phyloP scores from a whole-genome alignment of 2,113 vertebrate genomes.

The Capreolus pygargus region DNA sequence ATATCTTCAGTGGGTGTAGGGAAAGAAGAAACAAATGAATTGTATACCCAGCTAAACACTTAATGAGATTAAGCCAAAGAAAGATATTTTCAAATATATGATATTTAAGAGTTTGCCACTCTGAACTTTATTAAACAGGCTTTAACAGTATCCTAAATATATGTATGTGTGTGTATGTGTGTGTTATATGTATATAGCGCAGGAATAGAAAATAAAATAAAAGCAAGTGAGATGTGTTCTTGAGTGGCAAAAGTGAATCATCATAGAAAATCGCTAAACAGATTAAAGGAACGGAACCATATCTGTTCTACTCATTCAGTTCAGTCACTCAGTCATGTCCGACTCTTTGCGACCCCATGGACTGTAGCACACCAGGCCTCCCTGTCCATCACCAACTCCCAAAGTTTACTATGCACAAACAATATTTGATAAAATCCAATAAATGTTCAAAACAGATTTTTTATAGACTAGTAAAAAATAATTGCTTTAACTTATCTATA shows the following conservation, averaged over 20 bases:
- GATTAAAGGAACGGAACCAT: neutral
- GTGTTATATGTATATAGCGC: neutral
- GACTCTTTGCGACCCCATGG: rapidly evolving
- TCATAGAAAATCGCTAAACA: neutral
- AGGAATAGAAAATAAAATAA: neutral
- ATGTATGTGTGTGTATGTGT: neutral
- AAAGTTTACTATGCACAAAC: neutral
- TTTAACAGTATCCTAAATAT: neutral
- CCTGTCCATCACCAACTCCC: neutral
- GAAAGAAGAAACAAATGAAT: neutral
- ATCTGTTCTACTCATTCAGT: neutral
- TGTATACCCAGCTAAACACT: neutral
- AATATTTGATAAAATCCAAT: neutral
- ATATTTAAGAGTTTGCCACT: neutral
- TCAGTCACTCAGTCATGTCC: rapidly evolving
- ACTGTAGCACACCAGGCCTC: neutral
- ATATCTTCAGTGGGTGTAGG: neutral
- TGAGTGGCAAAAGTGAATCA: neutral
- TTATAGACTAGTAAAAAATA: neutral
- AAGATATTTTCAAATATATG: neutral
- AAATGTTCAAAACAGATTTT: neutral
- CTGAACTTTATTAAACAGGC: neutral
- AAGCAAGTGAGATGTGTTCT: neutral
- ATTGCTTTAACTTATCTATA: neutral
- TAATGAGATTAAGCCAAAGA: neutral